These are phyloP conservation scores for Pristionchus maxplancki DNA, from an alignment of 2,888 invertebrate genomes.

Conservation along the genomic window DNA sequence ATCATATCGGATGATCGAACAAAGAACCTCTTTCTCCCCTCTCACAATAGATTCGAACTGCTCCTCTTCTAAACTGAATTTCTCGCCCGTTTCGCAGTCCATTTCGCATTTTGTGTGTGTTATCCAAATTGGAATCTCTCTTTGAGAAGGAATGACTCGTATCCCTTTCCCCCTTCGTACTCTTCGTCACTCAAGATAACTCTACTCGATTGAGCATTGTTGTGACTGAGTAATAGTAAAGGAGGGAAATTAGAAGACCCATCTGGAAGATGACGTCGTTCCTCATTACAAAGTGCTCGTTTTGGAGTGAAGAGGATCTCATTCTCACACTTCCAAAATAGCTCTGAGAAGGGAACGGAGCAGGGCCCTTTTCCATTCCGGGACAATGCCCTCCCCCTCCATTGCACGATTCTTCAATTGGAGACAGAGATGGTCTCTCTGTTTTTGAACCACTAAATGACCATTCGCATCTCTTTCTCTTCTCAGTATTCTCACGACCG, in stretches of 20 bases:
- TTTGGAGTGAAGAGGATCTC: background rate
- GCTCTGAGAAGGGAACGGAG: background rate
- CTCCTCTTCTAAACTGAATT: conserved; percentile 32
- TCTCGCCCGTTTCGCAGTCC: background rate
- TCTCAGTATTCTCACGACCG: background rate
- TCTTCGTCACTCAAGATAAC: background rate
- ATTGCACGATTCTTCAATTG: background rate
- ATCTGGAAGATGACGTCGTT: background rate
- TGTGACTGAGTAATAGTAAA: background rate
- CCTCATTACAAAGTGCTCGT: background rate
- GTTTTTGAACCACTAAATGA: background rate
- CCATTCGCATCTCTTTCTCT: background rate
- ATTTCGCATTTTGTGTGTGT: conserved; percentile 34
- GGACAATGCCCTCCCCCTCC: background rate
- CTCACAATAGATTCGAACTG: conserved; percentile 16
- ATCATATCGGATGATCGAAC: background rate
- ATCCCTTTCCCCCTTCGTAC: background rate
- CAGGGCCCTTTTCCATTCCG: background rate
- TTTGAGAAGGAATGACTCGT: background rate
- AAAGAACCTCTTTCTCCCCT: background rate
- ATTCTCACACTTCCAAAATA: background rate
- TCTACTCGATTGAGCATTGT: background rate
- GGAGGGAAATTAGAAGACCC: background rate
- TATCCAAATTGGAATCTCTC: conserved; percentile 35
- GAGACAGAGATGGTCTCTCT: background rate